Evolutionary conservation across 2,888 invertebrate genomes (phyloP).

Genomic region (Nineta flava): DNA sequence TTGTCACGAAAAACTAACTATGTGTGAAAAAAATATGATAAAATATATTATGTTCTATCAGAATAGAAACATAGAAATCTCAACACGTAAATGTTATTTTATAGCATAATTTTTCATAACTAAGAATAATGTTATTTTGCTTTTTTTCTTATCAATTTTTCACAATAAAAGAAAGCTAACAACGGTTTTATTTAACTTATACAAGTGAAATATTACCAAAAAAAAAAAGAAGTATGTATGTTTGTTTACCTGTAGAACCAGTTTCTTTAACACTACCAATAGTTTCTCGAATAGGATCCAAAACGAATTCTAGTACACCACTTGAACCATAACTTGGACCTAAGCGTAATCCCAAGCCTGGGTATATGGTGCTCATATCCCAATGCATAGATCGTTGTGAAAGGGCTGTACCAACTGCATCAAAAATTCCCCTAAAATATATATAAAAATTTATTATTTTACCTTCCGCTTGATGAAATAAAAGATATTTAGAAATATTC

Average conservation of each 20-base stretch:
- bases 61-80: background rate
- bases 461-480: no score
- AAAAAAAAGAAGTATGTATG: no score
- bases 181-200: no score
- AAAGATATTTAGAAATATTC: background rate
- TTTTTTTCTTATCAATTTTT: no score
- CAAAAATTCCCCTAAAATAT: conserved; percentile 40
- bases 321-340: conserved; percentile 53
- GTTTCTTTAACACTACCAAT: conserved; percentile 38
- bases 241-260: conserved; percentile 41
- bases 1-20: no score
- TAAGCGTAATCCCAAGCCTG: conserved; percentile 57
- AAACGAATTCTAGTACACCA: conserved; percentile 57
- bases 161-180: no score
- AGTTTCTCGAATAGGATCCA: conserved; percentile 41
- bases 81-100: no score
- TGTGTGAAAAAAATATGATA: no score
- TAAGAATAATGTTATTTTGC: no score
- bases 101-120: no score
- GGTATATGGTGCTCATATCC: conserved; percentile 57
- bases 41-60: background rate
- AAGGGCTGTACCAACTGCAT: conserved; percentile 49
- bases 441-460: background rate
- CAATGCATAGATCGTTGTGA: conserved; percentile 56
- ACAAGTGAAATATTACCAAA: no score